Conservation (phyloP, 1,140 invertebrate species). For the Brachionus rubens region DNA sequence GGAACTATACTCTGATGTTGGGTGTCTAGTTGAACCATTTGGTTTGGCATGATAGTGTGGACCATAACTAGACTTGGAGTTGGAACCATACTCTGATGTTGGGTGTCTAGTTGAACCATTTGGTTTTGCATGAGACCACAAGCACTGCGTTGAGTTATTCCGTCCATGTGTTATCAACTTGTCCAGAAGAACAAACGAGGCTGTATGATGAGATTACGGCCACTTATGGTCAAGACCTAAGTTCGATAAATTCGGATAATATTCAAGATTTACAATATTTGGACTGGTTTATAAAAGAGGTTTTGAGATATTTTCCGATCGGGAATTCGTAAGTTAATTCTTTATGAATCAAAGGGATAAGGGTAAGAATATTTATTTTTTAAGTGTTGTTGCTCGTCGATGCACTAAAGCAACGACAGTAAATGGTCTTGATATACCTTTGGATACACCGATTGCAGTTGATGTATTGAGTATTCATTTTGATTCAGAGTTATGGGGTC, state of each 20-base stretch:
- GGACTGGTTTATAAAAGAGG: not conserved
- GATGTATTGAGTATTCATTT: slow-evolving; percentile 58
- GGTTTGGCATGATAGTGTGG: no score
- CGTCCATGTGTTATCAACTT: slow-evolving; percentile 60
- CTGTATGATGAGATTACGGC: slow-evolving; percentile 56
- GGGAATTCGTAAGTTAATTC: slow-evolving; percentile 53
- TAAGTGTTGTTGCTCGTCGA: slow-evolving; percentile 52
- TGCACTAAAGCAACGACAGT: slow-evolving; percentile 52
- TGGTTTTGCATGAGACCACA: slow-evolving; percentile 62
- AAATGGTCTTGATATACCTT: slow-evolving; percentile 52
- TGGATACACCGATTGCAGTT: slow-evolving; percentile 53
- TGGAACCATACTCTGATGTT: no score
- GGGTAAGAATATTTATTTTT: slow-evolving; percentile 47
- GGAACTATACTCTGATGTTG: no score
- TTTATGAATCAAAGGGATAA: no score
- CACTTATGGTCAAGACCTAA: no score
- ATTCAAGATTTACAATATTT: slow-evolving; percentile 48
- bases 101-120: no score
- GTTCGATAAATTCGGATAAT: slow-evolving; percentile 50
- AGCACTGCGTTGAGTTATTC: slow-evolving; percentile 60
- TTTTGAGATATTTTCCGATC: not conserved
- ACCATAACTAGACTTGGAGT: no score
- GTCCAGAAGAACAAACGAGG: slow-evolving; percentile 61
- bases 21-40: no score
- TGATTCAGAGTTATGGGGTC: slow-evolving; percentile 55